Conservation (phyloP, 2,113 vertebrate genomes). For the Microcebus ravelobensis region DNA sequence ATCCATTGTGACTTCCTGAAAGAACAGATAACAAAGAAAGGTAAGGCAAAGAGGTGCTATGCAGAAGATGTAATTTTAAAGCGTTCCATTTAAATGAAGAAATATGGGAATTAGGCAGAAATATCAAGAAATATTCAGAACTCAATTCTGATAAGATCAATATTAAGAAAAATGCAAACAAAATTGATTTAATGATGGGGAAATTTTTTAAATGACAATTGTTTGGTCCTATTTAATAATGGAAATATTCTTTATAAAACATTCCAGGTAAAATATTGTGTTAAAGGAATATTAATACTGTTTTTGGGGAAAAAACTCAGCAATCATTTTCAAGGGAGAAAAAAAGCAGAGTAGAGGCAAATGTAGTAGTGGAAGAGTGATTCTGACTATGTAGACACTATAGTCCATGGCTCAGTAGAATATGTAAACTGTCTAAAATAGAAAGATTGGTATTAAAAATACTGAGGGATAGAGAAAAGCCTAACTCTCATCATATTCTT, state of each 20-base stretch:
- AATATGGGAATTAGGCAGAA: not conserved
- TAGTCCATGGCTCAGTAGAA: not conserved
- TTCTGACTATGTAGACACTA: not conserved
- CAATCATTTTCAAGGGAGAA: not conserved
- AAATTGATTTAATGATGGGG: slow-evolving; percentile 8
- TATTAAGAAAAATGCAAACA: not conserved
- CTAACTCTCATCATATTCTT: not conserved
- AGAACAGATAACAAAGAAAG: not conserved
- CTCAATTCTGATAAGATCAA: not conserved
- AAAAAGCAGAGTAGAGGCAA: not conserved
- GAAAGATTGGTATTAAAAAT: not conserved
- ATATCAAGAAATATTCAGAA: not conserved
- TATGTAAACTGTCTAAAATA: not conserved
- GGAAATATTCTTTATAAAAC: not conserved
- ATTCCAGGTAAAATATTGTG: not conserved
- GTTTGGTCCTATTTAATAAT: not conserved
- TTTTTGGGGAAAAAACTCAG: not conserved
- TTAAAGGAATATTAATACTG: not conserved
- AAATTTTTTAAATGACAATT: not conserved
- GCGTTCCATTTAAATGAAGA: not conserved
- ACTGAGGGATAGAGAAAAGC: not conserved
- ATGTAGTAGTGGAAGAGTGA: not conserved
- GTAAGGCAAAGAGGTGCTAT: not conserved
- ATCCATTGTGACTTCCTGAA: not conserved
- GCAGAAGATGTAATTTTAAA: not conserved